phyloP scores from a whole-genome alignment of 92 coral and sea anemone species.

The Ricordea florida region DNA sequence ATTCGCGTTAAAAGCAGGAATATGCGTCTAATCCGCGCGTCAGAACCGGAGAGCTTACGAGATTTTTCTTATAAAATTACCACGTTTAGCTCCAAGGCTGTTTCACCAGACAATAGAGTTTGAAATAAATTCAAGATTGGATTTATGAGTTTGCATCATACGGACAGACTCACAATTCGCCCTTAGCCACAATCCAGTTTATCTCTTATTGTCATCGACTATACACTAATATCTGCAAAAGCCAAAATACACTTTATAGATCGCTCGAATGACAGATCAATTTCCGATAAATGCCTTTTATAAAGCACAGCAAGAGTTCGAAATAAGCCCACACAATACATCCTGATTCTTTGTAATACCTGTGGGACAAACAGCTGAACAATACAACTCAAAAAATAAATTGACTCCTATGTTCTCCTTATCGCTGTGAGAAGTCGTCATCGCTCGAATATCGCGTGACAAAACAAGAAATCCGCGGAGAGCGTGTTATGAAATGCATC shows the following conservation, averaged over 20 bases:
- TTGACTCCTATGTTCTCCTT: conserved; percentile 23
- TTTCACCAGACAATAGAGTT: background rate
- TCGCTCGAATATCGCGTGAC: conserved; percentile 44
- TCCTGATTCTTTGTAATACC: conserved; percentile 21
- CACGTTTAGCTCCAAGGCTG: conserved; percentile 1
- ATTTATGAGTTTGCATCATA: background rate
- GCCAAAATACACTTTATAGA: conserved; percentile 60
- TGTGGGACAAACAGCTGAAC: conserved; percentile 46
- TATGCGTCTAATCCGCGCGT: background rate
- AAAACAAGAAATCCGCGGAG: background rate
- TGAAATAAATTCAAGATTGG: conserved; percentile 5
- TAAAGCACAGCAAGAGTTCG: conserved; percentile 34
- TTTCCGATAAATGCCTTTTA: conserved; percentile 88
- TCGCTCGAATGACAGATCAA: conserved; percentile 70
- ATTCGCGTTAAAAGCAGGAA: conserved; percentile 2
- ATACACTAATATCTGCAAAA: conserved; percentile 10
- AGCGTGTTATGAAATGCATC: conserved; percentile 34
- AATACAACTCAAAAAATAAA: conserved; percentile 29
- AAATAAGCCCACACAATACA: conserved; percentile 28
- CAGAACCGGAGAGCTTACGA: background rate
- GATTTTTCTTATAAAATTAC: background rate
- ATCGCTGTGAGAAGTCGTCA: conserved; percentile 10
- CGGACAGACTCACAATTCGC: conserved; percentile 15
- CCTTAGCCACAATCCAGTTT: conserved; percentile 8
- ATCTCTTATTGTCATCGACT: conserved; percentile 14